phyloP scores from a whole-genome alignment of 2,888 invertebrate species.

The Agrochola litura region DNA sequence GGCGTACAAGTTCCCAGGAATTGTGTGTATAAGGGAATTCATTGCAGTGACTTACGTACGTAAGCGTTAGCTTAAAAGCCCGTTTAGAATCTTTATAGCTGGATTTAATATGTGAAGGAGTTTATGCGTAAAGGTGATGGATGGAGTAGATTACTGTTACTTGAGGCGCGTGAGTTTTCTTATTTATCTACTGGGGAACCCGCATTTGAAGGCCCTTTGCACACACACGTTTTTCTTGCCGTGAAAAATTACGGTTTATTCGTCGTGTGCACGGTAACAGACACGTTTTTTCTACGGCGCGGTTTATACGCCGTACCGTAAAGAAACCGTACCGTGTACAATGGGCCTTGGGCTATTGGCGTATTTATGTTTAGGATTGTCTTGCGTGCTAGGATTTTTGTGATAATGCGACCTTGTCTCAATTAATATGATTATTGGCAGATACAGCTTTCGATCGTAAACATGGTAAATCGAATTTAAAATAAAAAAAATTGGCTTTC shows the following conservation, averaged over 20 bases:
- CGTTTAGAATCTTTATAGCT: conserved; percentile 58
- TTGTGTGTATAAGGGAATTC: conserved; percentile 62
- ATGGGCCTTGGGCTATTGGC: not conserved
- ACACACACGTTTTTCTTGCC: no score
- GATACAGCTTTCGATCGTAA: not conserved
- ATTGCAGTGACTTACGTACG: conserved; percentile 62
- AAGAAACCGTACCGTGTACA: no score
- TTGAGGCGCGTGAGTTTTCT: conserved; percentile 27
- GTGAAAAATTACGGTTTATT: no score
- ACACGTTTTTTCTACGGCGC: no score
- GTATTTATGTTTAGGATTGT: not conserved
- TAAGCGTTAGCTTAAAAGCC: conserved; percentile 63
- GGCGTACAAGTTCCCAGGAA: conserved; percentile 69
- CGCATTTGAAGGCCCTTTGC: not conserved
- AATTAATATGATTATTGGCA: no score
- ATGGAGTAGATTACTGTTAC: conserved; percentile 44
- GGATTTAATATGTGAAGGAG: conserved; percentile 57
- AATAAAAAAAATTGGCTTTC: not conserved
- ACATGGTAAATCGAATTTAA: not conserved
- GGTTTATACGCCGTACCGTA: no score
- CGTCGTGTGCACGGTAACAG: no score
- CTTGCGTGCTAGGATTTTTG: not conserved
- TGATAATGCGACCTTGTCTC: not conserved
- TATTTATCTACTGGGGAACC: conserved; percentile 25
- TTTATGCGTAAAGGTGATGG: conserved; percentile 51